Percentiles rank a stretch among this genome's conserved stretches.
These are phyloP conservation scores for Chymomyza caudatula DNA, from an alignment of 2,888 invertebrate genomes.

Conservation along the genomic window DNA sequence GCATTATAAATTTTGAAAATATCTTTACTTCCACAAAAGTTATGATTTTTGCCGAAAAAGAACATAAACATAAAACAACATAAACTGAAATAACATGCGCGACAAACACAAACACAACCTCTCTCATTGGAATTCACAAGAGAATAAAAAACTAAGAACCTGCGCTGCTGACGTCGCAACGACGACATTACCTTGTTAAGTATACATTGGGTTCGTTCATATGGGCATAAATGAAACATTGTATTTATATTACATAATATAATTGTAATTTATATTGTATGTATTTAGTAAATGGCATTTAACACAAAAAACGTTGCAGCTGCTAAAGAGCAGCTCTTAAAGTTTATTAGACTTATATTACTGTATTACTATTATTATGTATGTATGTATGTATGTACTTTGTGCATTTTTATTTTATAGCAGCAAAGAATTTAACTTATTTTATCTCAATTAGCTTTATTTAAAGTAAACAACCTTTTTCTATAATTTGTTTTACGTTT, in stretches of 20 bases:
- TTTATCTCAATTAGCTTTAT: constrained; percentile 25
- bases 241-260: constrained; percentile 16
- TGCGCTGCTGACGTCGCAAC: no score
- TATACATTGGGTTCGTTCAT: background rate
- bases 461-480: background rate
- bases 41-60: no score
- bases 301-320: constrained; percentile 50
- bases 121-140: no score
- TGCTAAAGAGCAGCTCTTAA: constrained; percentile 28
- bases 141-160: no score
- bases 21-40: no score
- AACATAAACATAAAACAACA: no score
- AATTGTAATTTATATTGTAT: constrained; percentile 20
- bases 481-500: background rate
- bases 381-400: constrained; percentile 20
- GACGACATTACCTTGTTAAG: no score
- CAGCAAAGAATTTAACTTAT: constrained; percentile 46
- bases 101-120: no score
- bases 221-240: constrained; percentile 9
- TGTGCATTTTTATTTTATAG: constrained; percentile 11
- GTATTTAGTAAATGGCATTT: constrained; percentile 73
- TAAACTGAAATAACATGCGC: no score
- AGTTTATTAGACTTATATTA: constrained; percentile 64
- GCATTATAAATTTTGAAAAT: no score
- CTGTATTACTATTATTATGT: constrained; percentile 28